Evolutionary conservation across 2,888 invertebrate species (phyloP).

Genomic region (Drosophila suboccidentalis): DNA sequence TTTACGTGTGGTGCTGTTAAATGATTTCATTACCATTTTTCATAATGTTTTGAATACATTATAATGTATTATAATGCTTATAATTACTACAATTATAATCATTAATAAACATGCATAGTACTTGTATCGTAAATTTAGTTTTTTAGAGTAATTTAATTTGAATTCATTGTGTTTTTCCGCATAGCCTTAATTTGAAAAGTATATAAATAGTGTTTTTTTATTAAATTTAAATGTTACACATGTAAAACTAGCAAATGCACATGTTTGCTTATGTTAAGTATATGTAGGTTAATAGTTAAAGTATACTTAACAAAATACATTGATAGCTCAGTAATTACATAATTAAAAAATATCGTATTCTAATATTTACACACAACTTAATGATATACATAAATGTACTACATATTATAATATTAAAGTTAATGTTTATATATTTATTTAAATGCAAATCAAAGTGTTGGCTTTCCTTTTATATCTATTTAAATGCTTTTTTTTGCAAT

Average conservation of each 20-base stretch:
- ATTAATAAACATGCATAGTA: constrained; percentile 74
- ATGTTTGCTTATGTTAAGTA: constrained; percentile 22
- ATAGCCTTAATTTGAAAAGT: constrained; percentile 60
- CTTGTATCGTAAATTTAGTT: constrained; percentile 55
- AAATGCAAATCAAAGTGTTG: constrained; percentile 35
- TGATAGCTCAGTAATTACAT: constrained; percentile 54
- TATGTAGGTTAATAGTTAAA: constrained; percentile 12
- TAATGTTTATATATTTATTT: constrained; percentile 16
- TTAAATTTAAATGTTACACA: constrained; percentile 54
- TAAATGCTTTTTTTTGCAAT: constrained; percentile 34
- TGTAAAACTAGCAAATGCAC: constrained; percentile 51
- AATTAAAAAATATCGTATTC: constrained; percentile 44
- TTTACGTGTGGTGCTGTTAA: constrained; percentile 39
- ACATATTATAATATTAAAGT: constrained; percentile 8
- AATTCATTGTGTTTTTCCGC: constrained; percentile 35
- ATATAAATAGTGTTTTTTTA: constrained; percentile 60
- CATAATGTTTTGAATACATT: constrained; percentile 31
- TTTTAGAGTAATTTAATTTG: constrained; percentile 40
- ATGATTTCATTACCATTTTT: constrained; percentile 33
- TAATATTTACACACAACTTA: constrained; percentile 76
- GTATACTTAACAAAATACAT: constrained; percentile 41
- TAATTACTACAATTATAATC: constrained; percentile 67
- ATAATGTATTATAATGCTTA: constrained; percentile 30
- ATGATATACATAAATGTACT: constrained; percentile 17
- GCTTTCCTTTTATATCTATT: constrained; percentile 16